phyloP scores from a whole-genome alignment of 1,140 invertebrate genomes.

The Macrobrachium nipponense region DNA sequence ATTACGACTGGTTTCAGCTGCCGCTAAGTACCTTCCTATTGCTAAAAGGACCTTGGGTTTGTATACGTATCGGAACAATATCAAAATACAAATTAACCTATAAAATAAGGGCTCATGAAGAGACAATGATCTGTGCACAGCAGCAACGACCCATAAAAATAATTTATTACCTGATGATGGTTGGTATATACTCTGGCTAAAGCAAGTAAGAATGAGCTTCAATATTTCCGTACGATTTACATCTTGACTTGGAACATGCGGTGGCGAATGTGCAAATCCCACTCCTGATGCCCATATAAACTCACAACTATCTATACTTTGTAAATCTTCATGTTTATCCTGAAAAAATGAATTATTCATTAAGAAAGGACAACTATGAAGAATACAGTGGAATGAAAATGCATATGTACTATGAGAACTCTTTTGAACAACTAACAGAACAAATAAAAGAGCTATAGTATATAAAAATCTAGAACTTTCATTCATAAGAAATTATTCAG shows the following conservation, averaged over 20 bases:
- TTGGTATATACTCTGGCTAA: slow-evolving; percentile 97
- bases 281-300: slow-evolving; percentile 99
- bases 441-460: too few species aligned
- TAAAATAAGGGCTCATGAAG: too few species aligned
- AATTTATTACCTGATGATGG: slow-evolving; percentile 35
- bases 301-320: slow-evolving; percentile 97
- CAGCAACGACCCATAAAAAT: not conserved
- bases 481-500: not conserved
- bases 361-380: not conserved
- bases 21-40: too few species aligned
- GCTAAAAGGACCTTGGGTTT: too few species aligned
- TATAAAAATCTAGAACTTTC: too few species aligned
- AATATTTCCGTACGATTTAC: slow-evolving; percentile 91
- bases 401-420: too few species aligned
- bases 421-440: too few species aligned
- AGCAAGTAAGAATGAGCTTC: slow-evolving; percentile 93
- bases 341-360: slow-evolving; percentile 67
- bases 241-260: slow-evolving; percentile 85
- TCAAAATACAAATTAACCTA: too few species aligned
- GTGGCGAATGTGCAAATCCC: slow-evolving; percentile 94
- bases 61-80: too few species aligned
- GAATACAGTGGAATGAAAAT: too few species aligned
- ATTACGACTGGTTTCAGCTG: too few species aligned
- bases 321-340: slow-evolving; percentile 96
- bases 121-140: too few species aligned